These are phyloP conservation scores for Pycnomerus fuliginosus DNA, from an alignment of 2,888 invertebrate species.

Conservation along the genomic window DNA sequence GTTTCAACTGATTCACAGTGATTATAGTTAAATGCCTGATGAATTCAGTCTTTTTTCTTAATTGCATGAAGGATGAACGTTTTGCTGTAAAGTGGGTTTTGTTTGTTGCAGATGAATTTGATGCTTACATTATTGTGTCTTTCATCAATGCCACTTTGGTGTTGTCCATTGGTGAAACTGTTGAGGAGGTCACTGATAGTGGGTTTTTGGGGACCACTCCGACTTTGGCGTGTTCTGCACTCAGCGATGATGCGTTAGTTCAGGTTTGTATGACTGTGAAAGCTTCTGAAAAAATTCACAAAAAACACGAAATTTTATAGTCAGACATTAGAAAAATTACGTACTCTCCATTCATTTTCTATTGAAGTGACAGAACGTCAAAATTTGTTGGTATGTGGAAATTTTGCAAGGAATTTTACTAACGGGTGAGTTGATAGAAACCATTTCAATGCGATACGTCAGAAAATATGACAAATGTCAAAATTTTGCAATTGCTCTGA, in stretches of 20 bases:
- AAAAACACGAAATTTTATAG: too few species aligned
- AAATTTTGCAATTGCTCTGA: too few species aligned
- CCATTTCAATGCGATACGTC: too few species aligned
- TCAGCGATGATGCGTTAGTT: conserved; percentile 96
- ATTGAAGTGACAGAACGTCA: too few species aligned
- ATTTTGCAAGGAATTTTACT: too few species aligned
- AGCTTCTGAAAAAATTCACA: too few species aligned
- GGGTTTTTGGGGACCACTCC: conserved; percentile 99
- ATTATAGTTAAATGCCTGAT: conserved; percentile 42
- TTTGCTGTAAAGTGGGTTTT: conserved; percentile 38
- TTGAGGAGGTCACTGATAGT: conserved; percentile 99
- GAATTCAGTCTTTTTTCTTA: conserved; percentile 1
- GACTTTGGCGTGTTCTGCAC: conserved; percentile 95
- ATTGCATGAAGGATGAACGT: background rate
- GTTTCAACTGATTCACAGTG: conserved; percentile 51
- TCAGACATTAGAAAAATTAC: conserved; percentile 5
- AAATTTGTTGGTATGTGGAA: too few species aligned
- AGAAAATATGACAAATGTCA: too few species aligned
- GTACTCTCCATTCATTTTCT: too few species aligned
- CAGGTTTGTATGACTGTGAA: too few species aligned
- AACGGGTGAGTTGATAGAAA: too few species aligned
- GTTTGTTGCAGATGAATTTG: conserved; percentile 91
- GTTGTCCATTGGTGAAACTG: conserved; percentile 98
- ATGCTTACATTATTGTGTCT: conserved; percentile 99
- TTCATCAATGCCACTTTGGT: conserved; percentile 98